These are phyloP conservation scores for Glareola pratincola DNA, from an alignment of 2,113 vertebrate species.

Conservation along the genomic window DNA sequence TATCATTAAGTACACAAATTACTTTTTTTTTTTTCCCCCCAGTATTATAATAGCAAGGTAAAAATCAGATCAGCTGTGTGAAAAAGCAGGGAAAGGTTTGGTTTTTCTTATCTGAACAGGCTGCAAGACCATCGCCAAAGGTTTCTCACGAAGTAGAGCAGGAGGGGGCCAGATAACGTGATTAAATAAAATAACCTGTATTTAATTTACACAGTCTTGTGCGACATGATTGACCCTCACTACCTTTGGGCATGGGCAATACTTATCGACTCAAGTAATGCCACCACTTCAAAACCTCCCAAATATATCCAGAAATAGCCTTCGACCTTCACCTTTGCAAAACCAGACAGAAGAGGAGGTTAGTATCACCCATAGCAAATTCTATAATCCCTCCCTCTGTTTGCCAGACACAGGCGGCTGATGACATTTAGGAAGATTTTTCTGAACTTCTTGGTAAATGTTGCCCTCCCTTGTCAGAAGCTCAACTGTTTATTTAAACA, in stretches of 20 bases:
- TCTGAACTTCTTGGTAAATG: background rate
- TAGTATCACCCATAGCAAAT: background rate
- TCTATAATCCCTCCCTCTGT: background rate
- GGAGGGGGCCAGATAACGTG: background rate
- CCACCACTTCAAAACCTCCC: background rate
- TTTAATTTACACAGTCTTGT: background rate
- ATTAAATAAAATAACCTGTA: fast-evolving
- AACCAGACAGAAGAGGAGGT: background rate
- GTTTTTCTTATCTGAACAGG: background rate
- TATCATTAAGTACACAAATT: background rate
- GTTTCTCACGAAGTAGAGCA: background rate
- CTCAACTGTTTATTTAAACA: background rate
- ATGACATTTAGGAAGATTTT: background rate
- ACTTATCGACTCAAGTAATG: background rate
- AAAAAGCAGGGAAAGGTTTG: background rate
- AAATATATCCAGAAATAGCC: background rate
- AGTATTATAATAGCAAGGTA: background rate
- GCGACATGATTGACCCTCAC: background rate
- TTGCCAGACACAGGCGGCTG: background rate
- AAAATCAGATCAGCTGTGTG: background rate
- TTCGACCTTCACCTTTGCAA: background rate
- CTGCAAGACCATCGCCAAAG: background rate
- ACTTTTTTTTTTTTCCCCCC: background rate
- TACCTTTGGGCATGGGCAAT: background rate
- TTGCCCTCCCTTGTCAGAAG: background rate